Base-by-base conservation (phyloP, 2,113 vertebrate genomes). In the Rynchops niger region DNA sequence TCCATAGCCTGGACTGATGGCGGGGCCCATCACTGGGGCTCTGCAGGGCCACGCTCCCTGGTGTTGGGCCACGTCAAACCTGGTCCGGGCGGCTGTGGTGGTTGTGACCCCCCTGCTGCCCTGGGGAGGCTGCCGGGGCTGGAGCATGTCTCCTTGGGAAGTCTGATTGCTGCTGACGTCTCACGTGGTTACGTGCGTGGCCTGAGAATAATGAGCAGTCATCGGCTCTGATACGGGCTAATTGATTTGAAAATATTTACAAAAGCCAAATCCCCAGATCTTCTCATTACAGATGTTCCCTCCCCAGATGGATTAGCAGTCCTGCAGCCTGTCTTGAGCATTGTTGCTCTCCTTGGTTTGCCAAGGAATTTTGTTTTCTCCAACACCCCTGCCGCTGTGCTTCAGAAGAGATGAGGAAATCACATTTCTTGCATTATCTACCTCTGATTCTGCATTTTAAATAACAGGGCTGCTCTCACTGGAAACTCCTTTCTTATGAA, bases 21-120 rank as follows among this genome's bases (percentile, higher is more conserved):
- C 49, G 42, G 49, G 55, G 8, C 22, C 29, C 2, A 7, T 40
- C 0, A 1, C 2, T 30, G 50, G 27, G 59, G 50, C 38, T 42
- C 29, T 36, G 29, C 5, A 2, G 26, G 43, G 59, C 59, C 21
- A 2, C 1, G 15, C 25, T 63, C 12, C 42, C 26, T 26, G 0
- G 3, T 0, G 2, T 11, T n/a, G 56, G 23, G 52, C 34, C 4
- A 1, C 3, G 34, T 8, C 16, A 12, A 4, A 14, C 4, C 4
- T 12, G 71, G 25, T 19, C 7, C 9, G 8, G 38, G 55, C 6
- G 43, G 59, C 40, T 10, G 30, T 2, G 6, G 38, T 66, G 52
- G 32, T 12, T 12, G 52, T 26, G 20, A 4, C 30, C 55, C 38
- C 0, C 36, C n/a, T 1, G 9, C 52, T 2, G 4, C 25, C 14